These are phyloP conservation scores for Cheilosia variabilis DNA, from an alignment of 2,888 invertebrate genomes.

Conservation along the genomic window DNA sequence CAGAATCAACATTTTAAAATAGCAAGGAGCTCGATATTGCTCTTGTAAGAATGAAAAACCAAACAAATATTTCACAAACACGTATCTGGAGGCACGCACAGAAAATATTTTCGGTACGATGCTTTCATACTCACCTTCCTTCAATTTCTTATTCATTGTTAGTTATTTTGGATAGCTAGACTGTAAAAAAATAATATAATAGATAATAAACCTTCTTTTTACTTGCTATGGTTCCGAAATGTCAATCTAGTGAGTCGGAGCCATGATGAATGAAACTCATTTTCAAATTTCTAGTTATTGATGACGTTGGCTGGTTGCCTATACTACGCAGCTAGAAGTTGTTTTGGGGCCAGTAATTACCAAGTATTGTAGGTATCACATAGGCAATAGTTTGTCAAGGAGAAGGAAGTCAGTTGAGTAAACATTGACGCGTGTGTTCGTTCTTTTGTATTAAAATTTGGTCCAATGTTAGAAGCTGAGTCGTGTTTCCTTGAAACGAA, in stretches of 20 bases:
- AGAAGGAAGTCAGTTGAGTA: conserved; percentile 69
- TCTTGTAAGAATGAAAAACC: conserved; percentile 66
- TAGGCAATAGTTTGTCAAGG: conserved; percentile 49
- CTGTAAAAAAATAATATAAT: conserved; percentile 17
- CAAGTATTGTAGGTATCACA: conserved; percentile 31
- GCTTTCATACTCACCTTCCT: conserved; percentile 17
- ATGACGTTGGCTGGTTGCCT: conserved; percentile 53
- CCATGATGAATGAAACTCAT: conserved; percentile 38
- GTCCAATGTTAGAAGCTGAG: conserved; percentile 60
- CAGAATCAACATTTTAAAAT: conserved; percentile 74
- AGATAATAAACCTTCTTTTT: conserved; percentile 18
- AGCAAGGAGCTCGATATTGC: conserved; percentile 66
- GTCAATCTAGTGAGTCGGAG: conserved; percentile 20
- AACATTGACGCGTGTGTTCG: conserved; percentile 63
- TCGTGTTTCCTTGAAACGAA: conserved; percentile 45
- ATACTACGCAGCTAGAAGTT: conserved; percentile 9
- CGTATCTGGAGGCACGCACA: conserved; percentile 58
- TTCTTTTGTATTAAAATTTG: conserved; percentile 63
- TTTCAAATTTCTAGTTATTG: conserved; percentile 60
- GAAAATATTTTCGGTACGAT: conserved; percentile 47
- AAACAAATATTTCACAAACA: conserved; percentile 60
- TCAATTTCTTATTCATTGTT: conserved; percentile 22
- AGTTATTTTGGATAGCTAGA: conserved; percentile 14
- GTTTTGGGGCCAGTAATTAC: conserved; percentile 48
- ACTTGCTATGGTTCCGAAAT: conserved; percentile 23